Evolutionary conservation across 2,797 vertebrate species (phyloP).

Genomic region (Lophius americanus): DNA sequence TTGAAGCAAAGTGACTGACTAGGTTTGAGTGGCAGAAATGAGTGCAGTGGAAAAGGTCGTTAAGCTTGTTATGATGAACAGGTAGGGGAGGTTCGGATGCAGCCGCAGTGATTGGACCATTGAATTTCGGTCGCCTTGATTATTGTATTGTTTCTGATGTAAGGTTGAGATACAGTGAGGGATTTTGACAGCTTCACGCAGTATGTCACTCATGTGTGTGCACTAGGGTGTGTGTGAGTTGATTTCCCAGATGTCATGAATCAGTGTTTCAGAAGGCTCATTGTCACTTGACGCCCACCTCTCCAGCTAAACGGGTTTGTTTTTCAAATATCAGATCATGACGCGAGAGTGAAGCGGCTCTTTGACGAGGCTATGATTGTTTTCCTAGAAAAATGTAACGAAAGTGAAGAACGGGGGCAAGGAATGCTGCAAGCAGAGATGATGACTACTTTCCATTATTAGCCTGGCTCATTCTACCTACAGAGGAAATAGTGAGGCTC

Average conservation of each 20-base stretch:
- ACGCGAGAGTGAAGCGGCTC: conserved; percentile 50
- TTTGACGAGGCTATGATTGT: conserved; percentile 58
- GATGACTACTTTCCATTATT: conserved; percentile 74
- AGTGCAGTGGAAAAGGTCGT: conserved; percentile 56
- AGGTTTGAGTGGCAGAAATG: conserved; percentile 61
- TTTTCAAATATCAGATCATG: conserved; percentile 72
- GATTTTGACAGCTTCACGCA: conserved; percentile 48
- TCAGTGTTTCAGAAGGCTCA: conserved; percentile 59
- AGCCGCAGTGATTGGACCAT: conserved; percentile 53
- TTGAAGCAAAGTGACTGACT: conserved; percentile 50
- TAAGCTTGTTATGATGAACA: conserved; percentile 58
- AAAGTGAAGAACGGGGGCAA: conserved; percentile 35
- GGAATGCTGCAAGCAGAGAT: conserved; percentile 42
- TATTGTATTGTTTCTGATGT: conserved; percentile 62
- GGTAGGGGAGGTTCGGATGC: conserved; percentile 44
- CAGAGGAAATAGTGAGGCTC: conserved; percentile 64
- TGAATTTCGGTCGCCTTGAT: conserved; percentile 56
- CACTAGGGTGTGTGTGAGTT: conserved; percentile 10
- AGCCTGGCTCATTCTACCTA: conserved; percentile 59
- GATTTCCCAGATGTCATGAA: conserved; percentile 41
- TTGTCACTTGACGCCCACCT: conserved; percentile 56
- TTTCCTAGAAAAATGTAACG: conserved; percentile 57
- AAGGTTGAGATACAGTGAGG: conserved; percentile 11
- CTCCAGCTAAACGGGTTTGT: conserved; percentile 59
- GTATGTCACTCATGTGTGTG: conserved; percentile 12